These are phyloP conservation scores for Equus quagga DNA, from an alignment of 2,113 vertebrate species.

Conservation along the genomic window DNA sequence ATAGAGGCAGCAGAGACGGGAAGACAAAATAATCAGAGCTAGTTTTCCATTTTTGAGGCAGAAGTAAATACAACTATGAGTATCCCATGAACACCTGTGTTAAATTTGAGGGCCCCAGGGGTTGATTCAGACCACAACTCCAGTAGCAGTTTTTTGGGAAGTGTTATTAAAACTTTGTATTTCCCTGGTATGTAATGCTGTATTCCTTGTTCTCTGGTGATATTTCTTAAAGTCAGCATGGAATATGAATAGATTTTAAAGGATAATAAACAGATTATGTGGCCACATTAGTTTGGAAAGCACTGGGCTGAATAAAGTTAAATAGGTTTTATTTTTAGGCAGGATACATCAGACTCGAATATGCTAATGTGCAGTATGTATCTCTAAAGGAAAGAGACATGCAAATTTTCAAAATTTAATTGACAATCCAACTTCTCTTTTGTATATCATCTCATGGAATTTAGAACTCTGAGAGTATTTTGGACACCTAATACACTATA, in stretches of 20 bases:
- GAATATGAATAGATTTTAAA: not conserved
- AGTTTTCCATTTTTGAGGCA: not conserved
- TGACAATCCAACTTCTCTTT: slow-evolving; percentile 12
- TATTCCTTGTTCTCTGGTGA: not conserved
- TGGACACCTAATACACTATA: not conserved
- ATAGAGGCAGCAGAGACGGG: not conserved
- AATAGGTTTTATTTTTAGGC: not conserved
- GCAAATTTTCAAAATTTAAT: not conserved
- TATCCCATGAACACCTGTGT: not conserved
- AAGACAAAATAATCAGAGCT: slow-evolving; percentile 5
- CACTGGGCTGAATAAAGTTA: not conserved
- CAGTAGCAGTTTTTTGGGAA: not conserved
- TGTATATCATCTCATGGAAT: not conserved
- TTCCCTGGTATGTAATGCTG: not conserved
- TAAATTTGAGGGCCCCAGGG: not conserved
- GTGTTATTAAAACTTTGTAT: not conserved
- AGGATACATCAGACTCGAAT: not conserved
- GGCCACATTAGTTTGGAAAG: not conserved
- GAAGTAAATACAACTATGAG: not conserved
- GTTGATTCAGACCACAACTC: not conserved
- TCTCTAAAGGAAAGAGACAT: not conserved
- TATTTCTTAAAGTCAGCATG: not conserved
- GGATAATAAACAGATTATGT: not conserved
- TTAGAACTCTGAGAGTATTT: not conserved
- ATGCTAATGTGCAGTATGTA: not conserved